A percentile compares a stretch with the other conserved stretches of the same genome.
These are phyloP conservation scores for Anticlea derivata DNA, from an alignment of 2,888 invertebrate species.

Conservation along the genomic window DNA sequence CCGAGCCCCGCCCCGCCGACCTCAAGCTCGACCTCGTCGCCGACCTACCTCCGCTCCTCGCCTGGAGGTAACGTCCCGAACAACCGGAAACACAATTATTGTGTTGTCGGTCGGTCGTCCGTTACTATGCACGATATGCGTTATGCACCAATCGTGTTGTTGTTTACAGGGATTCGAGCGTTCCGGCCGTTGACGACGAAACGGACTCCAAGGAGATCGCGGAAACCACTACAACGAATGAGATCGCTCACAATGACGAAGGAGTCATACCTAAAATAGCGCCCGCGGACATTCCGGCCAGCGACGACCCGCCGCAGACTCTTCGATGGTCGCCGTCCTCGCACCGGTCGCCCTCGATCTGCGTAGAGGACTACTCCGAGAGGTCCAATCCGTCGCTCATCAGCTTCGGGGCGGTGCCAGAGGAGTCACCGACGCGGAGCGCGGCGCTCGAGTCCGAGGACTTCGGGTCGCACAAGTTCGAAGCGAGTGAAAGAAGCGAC, in stretches of 20 bases:
- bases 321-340: slow-evolving; percentile 37
- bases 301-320: slow-evolving; percentile 15
- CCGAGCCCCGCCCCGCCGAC: slow-evolving; percentile 43
- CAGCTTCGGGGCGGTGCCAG: slow-evolving; percentile 23
- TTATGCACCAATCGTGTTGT: slow-evolving; percentile 32
- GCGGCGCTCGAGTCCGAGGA: slow-evolving; percentile 21
- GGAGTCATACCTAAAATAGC: slow-evolving; percentile 46
- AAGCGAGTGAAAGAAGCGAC: slow-evolving; percentile 12
- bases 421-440: slow-evolving; percentile 40
- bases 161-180: slow-evolving; percentile 72
- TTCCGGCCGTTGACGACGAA: slow-evolving; percentile 56
- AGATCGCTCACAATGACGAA: not conserved
- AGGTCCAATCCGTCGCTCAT: slow-evolving; percentile 50
- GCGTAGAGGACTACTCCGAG: slow-evolving; percentile 67
- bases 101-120: too few relatives aligned
- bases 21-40: slow-evolving; percentile 72
- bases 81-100: too few relatives aligned
- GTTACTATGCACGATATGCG: not conserved
- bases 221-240: slow-evolving; percentile 9
- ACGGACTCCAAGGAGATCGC: slow-evolving; percentile 24
- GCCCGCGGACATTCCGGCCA: slow-evolving; percentile 18
- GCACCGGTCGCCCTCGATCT: slow-evolving; percentile 66
- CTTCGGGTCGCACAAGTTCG: slow-evolving; percentile 20
- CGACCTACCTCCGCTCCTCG: slow-evolving; percentile 69
- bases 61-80: too few relatives aligned